Base-by-base conservation (phyloP, 2,797 vertebrate genomes). In the Ficedula albicollis region DNA sequence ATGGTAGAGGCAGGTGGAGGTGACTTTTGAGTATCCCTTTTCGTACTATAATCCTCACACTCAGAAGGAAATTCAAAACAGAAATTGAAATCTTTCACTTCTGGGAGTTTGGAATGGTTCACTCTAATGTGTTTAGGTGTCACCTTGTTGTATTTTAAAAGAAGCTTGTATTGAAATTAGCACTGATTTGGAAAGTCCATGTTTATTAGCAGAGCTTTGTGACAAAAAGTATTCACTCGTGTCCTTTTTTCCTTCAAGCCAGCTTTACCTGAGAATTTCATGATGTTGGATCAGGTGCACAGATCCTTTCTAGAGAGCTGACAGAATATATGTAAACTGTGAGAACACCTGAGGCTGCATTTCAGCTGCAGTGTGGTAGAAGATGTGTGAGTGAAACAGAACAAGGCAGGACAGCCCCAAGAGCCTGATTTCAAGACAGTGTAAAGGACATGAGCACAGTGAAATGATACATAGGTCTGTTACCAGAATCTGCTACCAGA, bases 1-100 rank as follows among this genome's bases (percentile, higher is more conserved):
- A 15, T 0, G 0, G 13, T 44, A 29, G 34, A 9, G 3, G 12
- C 10, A 63, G 8, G 4, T 29, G 34, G 16, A 44, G 10, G 5
- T 3, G 6, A 11, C 22, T 84, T 22, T 21, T 23, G 48, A 73
- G 2, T 58, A 15, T 60, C 22, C 2, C 10, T 44, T 26, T 67
- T 66, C 4, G 21, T 46, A 21, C 4, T 18, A 4, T 29, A 62
- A 46, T 34, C 14, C 30, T 62, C 73, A 60, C 29, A 54, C 2
- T 69, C 7, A 49, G 26, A 36, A 69, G 49, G 11, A 46, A 79
- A 67, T 32, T 51, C 3, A 39, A 39, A 76, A 55, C 17, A 76
- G 43, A 70, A 55, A 39, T 16, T 20, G 13, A 84, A 48, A 19
- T 36, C 9, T 29, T 74, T 81, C 1, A 10, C 4, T 62, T 49